Base-by-base conservation (phyloP, 2,797 vertebrate genomes). In the Eidolon dupreanum region DNA sequence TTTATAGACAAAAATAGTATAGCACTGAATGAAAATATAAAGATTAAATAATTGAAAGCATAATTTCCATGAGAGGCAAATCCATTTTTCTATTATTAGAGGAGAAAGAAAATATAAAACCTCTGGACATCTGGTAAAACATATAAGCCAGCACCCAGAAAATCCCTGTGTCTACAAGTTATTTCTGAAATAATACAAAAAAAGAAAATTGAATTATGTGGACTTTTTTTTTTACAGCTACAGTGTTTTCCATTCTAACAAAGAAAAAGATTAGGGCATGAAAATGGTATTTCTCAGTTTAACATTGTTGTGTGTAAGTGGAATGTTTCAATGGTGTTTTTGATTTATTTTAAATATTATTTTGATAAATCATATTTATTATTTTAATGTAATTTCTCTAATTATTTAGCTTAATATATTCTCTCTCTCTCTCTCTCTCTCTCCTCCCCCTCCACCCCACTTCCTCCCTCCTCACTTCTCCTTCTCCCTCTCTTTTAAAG, bases 401-500 rank as follows among this genome's bases (percentile, higher is more conserved):
- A 33, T 22, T 15, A 88, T 36, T 16, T 71, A 57, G 38, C 17
- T 93, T 75, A 33, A 73, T 20, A 57, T 57, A 22, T 26, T 24
- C 4, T 59, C 20, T 31, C 7, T 16, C 24, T 41, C 55, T 31
- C 5, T 8, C 26, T 57, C 16, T 84, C 7, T 19, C 49, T 71
- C 12, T 24, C 20, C 8, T 5, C 19, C 59, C 38, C 24, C 10
- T 3, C 9, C 12, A 13, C 51, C 51, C 3, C 17, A 3, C 51
- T 28, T 74, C 3, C 31, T n/a, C 13, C 22, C 26, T 12, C 11
- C 8, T 26, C 9, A 3, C 28, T 12, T 12, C 43, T 59, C 3
- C 75, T 1, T 43, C 26, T 49, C 3, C 94, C 49, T 43, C 26
- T 93, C 5, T 7, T 63, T 97, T 97, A 96, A 94, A 99, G 99